Conservation (phyloP, 92 coral and sea anemone genomes). For the Pocillopora grandis region DNA sequence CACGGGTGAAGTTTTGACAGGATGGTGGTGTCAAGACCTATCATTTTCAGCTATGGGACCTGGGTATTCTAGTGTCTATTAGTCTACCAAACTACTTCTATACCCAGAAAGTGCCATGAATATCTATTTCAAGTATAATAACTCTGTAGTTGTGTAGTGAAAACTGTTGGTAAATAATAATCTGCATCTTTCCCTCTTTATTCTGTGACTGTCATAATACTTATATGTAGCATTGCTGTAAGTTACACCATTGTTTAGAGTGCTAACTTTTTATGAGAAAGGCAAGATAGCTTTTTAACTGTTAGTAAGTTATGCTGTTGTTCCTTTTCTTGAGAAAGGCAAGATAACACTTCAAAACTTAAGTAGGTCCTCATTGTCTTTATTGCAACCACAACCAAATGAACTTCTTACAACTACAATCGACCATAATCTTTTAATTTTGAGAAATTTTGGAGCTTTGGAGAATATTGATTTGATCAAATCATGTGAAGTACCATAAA, state of each 20-base stretch:
- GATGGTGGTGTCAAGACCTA: slow-evolving; percentile 36
- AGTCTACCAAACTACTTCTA: slow-evolving; percentile 18
- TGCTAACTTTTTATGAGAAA: not conserved
- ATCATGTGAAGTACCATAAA: too few relatives aligned
- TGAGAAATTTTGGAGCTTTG: too few relatives aligned
- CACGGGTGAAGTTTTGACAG: not conserved
- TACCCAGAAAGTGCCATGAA: slow-evolving; percentile 17
- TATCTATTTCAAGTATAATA: slow-evolving; percentile 5
- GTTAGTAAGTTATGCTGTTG: too few relatives aligned
- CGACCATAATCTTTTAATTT: too few relatives aligned
- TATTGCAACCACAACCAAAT: too few relatives aligned
- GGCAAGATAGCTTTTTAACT: not conserved
- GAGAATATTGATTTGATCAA: too few relatives aligned
- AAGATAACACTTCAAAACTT: too few relatives aligned
- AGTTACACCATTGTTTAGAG: not conserved
- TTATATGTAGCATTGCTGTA: not conserved
- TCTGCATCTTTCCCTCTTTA: slow-evolving; percentile 22
- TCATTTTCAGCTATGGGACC: slow-evolving; percentile 21
- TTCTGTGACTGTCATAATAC: slow-evolving; percentile 13
- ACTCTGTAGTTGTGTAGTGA: slow-evolving; percentile 2
- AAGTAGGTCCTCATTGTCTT: too few relatives aligned
- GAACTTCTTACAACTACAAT: too few relatives aligned
- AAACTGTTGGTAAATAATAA: slow-evolving; percentile 7
- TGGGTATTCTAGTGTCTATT: slow-evolving; percentile 7
- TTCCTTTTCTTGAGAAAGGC: too few relatives aligned